Base-by-base conservation (phyloP, 1,140 invertebrate genomes). In the Saccostrea cuccullata region DNA sequence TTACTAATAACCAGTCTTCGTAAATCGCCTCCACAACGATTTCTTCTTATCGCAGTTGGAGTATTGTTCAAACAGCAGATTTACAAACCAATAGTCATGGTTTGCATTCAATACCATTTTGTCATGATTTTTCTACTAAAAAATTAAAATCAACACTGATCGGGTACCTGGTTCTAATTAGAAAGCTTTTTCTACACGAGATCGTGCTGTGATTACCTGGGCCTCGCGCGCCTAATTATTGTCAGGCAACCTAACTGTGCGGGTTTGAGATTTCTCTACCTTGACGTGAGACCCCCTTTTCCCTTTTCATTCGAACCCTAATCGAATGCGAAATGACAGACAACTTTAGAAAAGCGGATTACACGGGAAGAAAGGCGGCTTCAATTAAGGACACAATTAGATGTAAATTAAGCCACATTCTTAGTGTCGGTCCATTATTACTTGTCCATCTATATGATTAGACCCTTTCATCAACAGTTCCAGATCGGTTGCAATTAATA, bases 311-410 rank as follows among this genome's bases (percentile, higher is more conserved):
- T 83, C 85, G 15, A 86, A 47, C 20, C 64, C 64, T 86, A 70
- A 70, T 86, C 64, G 30, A 84, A 84, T 84, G 82, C 82, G 55
- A 36, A 84, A 84, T 84, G 82, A 84, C 82, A 84, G 82, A 84
- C 82, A 84, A 84, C 82, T 84, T 84, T 84, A 84, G 82, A 84
- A 84, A 84, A 84, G 82, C 40, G 55, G 82, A 84, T 84, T 84
- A 84, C 82, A 55, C 82, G 40, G 82, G 20, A 55, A 84, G 40
- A 56, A 55, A 84, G 82, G 15, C 40, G 40, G 47, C 82, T 84
- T 84, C 82, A 84, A 84, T 84, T 84, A 84, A 84, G 17, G 82
- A 84, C 82, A 84, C 82, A 84, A 84, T 84, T 84, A 84, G 55
- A 84, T 84, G 82, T 84, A 84, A 84, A 84, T 84, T 56, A 84